A percentile compares a stretch with the other conserved stretches of the same genome.
These are phyloP conservation scores for Perdita meconis DNA, from an alignment of 2,888 invertebrate species.

Conservation along the genomic window DNA sequence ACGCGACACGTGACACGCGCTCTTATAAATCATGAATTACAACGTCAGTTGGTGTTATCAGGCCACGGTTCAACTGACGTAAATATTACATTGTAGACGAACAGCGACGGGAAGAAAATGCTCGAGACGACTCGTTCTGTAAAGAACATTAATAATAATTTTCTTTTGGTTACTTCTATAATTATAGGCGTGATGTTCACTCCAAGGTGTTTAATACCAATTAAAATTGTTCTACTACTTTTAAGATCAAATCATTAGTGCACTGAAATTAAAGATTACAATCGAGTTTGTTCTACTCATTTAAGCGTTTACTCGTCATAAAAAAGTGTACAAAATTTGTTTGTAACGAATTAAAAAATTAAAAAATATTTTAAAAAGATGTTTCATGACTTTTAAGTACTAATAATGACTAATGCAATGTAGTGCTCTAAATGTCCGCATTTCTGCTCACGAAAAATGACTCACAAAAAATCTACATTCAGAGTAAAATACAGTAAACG, in stretches of 20 bases:
- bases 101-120: neutral
- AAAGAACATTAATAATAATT: neutral
- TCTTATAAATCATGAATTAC: conserved; percentile 55
- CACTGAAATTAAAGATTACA: too few relatives aligned
- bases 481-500: too few relatives aligned
- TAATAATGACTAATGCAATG: too few relatives aligned
- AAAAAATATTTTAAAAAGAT: too few relatives aligned
- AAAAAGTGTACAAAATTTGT: too few relatives aligned
- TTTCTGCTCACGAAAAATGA: too few relatives aligned
- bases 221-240: neutral
- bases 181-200: neutral
- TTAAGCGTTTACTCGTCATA: too few relatives aligned
- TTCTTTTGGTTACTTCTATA: conserved; percentile 1
- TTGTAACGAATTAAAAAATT: too few relatives aligned
- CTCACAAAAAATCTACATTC: too few relatives aligned
- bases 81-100: neutral
- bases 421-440: too few relatives aligned
- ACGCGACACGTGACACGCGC: conserved; percentile 56
- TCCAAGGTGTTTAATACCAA: neutral
- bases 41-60: conserved; percentile 68
- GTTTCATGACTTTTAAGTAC: too few relatives aligned
- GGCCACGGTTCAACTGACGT: neutral
- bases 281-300: too few relatives aligned
- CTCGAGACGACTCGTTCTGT: neutral
- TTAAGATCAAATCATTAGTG: neutral